Conservation (phyloP, 2,797 vertebrate genomes). For the Gorsachius magnificus region DNA sequence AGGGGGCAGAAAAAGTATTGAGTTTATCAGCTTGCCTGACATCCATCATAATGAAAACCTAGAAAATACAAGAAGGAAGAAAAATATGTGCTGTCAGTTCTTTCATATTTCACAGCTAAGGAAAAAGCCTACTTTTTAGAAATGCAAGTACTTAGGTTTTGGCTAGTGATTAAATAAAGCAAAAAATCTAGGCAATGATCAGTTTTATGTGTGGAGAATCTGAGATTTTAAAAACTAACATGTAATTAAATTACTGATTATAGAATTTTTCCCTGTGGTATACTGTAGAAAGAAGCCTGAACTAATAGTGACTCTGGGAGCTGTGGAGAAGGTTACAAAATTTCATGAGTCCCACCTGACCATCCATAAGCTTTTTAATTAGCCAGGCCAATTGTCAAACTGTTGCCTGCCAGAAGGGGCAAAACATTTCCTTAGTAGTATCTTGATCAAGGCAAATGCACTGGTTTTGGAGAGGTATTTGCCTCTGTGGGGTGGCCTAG, state of each 20-base stretch:
- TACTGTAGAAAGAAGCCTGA: not conserved
- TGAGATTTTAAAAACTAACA: not conserved
- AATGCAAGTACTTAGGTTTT: not conserved
- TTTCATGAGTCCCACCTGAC: not conserved
- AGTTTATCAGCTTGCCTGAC: not conserved
- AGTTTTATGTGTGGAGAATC: not conserved
- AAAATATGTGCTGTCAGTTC: not conserved
- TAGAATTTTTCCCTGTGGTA: not conserved
- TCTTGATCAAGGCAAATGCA: not conserved
- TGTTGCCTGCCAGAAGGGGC: not conserved
- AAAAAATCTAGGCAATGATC: not conserved
- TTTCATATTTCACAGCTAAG: not conserved
- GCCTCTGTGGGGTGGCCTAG: not conserved
- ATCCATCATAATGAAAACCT: not conserved
- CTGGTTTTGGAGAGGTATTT: not conserved
- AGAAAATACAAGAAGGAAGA: not conserved
- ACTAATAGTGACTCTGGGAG: not conserved
- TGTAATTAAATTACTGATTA: not conserved
- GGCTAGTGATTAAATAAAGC: not conserved
- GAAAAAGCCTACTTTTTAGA: not conserved
- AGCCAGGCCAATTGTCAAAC: not conserved
- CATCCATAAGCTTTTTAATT: not conserved
- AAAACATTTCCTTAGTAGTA: not conserved
- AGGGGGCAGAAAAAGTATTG: not conserved
- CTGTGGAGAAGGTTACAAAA: not conserved